A percentile compares a stretch with the other conserved stretches of the same genome.
Conservation (phyloP, 2,113 vertebrate genomes). For the Myiagra hebetior region DNA sequence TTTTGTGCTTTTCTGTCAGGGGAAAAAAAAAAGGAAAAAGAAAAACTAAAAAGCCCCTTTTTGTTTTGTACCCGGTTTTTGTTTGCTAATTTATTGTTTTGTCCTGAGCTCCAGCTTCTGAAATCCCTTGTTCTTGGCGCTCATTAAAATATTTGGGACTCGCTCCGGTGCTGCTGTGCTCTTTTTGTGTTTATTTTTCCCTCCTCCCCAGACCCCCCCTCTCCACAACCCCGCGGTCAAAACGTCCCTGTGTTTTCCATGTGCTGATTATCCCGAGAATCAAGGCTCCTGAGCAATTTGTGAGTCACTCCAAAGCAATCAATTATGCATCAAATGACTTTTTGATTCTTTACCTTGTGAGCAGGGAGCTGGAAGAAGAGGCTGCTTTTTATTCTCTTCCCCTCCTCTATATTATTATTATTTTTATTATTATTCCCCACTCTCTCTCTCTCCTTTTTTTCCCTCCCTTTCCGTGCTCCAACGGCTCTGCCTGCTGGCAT, state of each 20-base stretch:
- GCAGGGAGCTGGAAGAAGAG: constrained; percentile 14
- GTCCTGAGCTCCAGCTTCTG: neutral
- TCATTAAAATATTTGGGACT: constrained; percentile 67
- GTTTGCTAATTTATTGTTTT: constrained; percentile 62
- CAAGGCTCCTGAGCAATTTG: constrained; percentile 66
- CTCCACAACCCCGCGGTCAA: constrained; percentile 59
- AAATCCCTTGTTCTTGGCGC: constrained; percentile 33
- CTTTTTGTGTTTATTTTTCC: constrained; percentile 44
- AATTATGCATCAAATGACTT: constrained; percentile 79
- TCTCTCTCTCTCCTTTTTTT: neutral
- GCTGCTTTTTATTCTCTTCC: constrained; percentile 2
- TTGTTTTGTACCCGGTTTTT: constrained; percentile 6
- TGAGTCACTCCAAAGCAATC: constrained; percentile 68
- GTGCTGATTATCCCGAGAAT: constrained; percentile 61
- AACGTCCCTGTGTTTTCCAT: constrained; percentile 48
- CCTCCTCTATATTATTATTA: constrained; percentile 48
- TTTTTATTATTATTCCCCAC: constrained; percentile 54
- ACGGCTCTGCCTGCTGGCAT: constrained; percentile 60
- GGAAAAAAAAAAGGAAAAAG: neutral
- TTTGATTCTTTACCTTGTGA: constrained; percentile 73
- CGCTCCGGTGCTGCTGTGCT: neutral
- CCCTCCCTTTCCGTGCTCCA: neutral
- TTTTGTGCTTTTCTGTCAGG: neutral
- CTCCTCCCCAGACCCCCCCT: neutral
- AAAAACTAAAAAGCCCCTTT: neutral